Evolutionary conservation across 2,797 vertebrate species (phyloP).

Genomic region (Fundulus diaphanus): DNA sequence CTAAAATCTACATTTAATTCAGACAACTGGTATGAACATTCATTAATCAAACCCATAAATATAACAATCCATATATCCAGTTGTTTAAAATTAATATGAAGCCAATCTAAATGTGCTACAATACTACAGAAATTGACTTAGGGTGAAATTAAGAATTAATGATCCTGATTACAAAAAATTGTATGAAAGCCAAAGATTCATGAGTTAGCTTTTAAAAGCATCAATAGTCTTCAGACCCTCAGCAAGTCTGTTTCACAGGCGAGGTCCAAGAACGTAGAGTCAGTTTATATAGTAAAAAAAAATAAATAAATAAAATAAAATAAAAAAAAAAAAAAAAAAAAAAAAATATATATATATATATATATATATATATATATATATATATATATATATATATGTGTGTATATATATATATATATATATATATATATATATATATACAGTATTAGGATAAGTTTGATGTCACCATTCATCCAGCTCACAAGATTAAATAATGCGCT

Average conservation of each 20-base stretch:
- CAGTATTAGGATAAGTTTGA: neutral
- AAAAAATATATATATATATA: too few relatives aligned
- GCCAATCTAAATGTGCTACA: neutral
- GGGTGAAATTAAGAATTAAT: neutral
- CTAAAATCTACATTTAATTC: neutral
- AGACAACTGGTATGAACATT: too few relatives aligned
- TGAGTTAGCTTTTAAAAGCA: neutral
- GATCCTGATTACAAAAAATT: neutral
- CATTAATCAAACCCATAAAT: neutral
- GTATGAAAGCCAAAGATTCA: neutral
- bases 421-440: neutral
- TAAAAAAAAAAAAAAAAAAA: too few relatives aligned
- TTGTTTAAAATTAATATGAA: neutral
- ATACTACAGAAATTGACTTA: neutral
- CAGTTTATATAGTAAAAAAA: too few relatives aligned
- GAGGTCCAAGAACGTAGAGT: neutral
- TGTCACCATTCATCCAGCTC: neutral
- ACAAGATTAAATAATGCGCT: neutral
- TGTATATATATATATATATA: too few relatives aligned
- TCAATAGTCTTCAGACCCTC: neutral
- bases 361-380: too few relatives aligned
- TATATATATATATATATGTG: too few relatives aligned
- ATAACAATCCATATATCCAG: neutral
- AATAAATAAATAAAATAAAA: too few relatives aligned
- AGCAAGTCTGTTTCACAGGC: neutral